Base-by-base conservation (phyloP, 92 coral and sea anemone species). In the Palythoa grandis region DNA sequence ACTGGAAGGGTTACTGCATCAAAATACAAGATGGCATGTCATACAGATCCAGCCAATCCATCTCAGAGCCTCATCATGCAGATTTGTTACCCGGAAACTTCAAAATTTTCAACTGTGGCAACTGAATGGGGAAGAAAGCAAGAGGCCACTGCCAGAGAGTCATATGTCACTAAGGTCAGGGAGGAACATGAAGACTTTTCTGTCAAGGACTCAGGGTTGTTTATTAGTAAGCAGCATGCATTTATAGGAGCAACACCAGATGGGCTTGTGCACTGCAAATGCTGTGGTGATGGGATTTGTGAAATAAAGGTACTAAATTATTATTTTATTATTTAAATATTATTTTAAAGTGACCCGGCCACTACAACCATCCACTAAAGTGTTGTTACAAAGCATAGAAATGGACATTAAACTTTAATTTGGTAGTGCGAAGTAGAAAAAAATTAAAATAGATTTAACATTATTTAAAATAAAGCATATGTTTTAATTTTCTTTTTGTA, bases 1-100 rank as follows among this genome's bases (percentile, higher is more conserved):
- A 86, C 86, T 78, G 87, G 92, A 10, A 40, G 92, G 23, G 74
- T 86, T 7, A 89, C 92, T 29, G 86, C 92, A 19, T 89, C 92
- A 38, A 89, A 80, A 82, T 86, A 60, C 66, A 89, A 86, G 87
- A 72, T n/a, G 58, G 90, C 87, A 77, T 86, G 92, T 43, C 83
- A 83, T 50, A 87, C 82, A 2, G 91, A 90, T 63, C 85, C 90
- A 25, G 72, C 93, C 12, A 35, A 66, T 16, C 93, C 90, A 63
- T 82, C 91, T 6, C 65, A 35, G 10, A 82, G 88, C 70, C 77
- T 87, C 20, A 82, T 87, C 37, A 87, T 82, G 90, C 66, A 88
- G 25, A 87, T 83, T 22, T 82, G 90, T 67, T 66, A 82, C 75
- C 90, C 90, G 0, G 90, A 87, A 70, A 22, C 61, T 17, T n/a